Base-by-base conservation (phyloP, 2,888 invertebrate species). In the Petrolisthes manimaculis region DNA sequence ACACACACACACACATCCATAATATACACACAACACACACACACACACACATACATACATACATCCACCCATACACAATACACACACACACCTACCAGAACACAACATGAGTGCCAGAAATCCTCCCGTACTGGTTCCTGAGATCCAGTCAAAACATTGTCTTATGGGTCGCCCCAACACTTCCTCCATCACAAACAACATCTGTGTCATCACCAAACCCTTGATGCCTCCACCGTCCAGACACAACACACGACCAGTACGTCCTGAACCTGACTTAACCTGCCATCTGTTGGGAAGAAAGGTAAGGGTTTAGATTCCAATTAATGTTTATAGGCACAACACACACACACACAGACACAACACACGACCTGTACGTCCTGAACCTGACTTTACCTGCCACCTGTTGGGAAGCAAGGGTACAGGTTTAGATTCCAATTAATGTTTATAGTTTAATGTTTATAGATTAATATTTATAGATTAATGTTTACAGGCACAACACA, bases 221-320 rank as follows among this genome's bases (percentile, higher is more conserved):
- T 98, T 95, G 91, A 99, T 99, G 0, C 99, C 99, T 18, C 99
- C 99, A 1, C 99, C 99, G 93, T 99, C 99, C 71, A 99, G 94
- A 92, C 97, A 97, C 0, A 99, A 93, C 18, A 96, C 92, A 78
- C 96, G 90, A 51, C 92, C 92, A 5, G 82, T 86, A 5, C 88
- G 83, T 69, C 82, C 79, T 6, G 51, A 6, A 5, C 61, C 67
- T 1, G 12, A 61, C 78, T 5, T 14, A 37, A 89, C 54, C 83
- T 89, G 89, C 89, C 89, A 89, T 18, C 89, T 89, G 84, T 37
- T 37, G 37, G 37, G 37, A 37, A 2, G 37, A 37, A 37, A 2
- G 37, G 37, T 37, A 37, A 37, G 37, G 37, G 37, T 1, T 37
- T 37, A 2, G 37, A 37, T 2, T 37, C 0, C 37, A 37, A 37